Evolutionary conservation across 1,140 invertebrate species (phyloP), one percentile per base, ranked within the genome.

Genomic region (Papilio glaucus): DNA sequence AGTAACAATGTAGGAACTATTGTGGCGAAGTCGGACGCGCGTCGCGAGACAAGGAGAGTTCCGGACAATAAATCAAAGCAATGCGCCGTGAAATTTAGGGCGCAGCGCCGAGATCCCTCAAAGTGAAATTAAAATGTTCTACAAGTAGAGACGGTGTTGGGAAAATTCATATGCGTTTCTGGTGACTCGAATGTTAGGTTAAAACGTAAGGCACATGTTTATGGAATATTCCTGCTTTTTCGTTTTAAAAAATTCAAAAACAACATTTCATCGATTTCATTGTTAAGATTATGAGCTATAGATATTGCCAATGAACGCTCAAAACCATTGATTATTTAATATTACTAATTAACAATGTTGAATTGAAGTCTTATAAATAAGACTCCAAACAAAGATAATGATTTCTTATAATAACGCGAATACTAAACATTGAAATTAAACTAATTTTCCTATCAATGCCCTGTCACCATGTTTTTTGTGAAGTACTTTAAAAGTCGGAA

Each of bases 51-150:
- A 65, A 38, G 62, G 8, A 65, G 9, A 39, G 62, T 39, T 65
- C 29, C 62, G 33, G 62, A 65, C 33, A 65, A 65, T 65, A 65
- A 38, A 65, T 65, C 62, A 65, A 38, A 38, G 62, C 62, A 65
- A 37, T 21, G 15, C 37, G 29, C n/a, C 37, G 33, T 41, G 33
- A 65, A 65, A 65, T 65, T 65, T 39, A 39, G 37, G 62, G n/a
- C 62, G 33, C 62, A 18, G 15, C 62, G 62, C 3, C 15, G 10
- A 24, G 21, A 57, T 57, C 49, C 49, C 49, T 57, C 49, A 10
- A 18, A 24, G 49, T 57, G 49, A 57, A 24, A 57, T 57, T 57
- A 57, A 57, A 57, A 57, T 26, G 49, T 57, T 57, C 24, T 21
- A 57, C 49, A 57, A 57, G 45, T 49, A 5, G 18, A 49, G 49